These are phyloP conservation scores for Metalampra italica DNA, from an alignment of 2,888 invertebrate species.

Conservation along the genomic window DNA sequence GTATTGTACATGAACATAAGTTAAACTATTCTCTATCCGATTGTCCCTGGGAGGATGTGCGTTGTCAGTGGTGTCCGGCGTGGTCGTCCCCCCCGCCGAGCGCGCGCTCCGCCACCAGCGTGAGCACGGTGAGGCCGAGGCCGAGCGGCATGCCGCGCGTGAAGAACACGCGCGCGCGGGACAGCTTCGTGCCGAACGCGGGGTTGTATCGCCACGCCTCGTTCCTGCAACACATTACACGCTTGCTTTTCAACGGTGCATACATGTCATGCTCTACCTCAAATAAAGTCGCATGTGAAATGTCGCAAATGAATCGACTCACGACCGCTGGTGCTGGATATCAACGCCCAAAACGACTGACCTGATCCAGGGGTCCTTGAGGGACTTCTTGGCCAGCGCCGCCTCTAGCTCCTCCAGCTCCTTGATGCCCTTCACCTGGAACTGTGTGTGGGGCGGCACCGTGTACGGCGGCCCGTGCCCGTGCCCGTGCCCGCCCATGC, in stretches of 20 bases:
- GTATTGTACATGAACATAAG: too few species aligned
- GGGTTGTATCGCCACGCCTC: conserved; percentile 89
- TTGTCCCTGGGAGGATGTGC: too few species aligned
- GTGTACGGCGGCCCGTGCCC: conserved; percentile 76
- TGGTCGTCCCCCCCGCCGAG: conserved; percentile 54
- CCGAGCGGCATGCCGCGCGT: conserved; percentile 84
- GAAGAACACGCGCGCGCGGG: conserved; percentile 63
- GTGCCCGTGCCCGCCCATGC: conserved; percentile 55
- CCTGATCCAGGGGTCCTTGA: conserved; percentile 93
- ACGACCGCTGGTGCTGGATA: too few species aligned
- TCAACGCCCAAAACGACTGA: too few species aligned
- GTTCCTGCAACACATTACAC: conserved; percentile 81
- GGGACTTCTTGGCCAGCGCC: conserved; percentile 82
- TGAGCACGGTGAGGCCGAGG: conserved; percentile 57
- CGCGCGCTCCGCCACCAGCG: conserved; percentile 39
- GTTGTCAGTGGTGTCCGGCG: conserved; percentile 28
- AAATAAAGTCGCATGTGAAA: too few species aligned
- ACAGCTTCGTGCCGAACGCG: conserved; percentile 76
- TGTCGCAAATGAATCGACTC: too few species aligned
- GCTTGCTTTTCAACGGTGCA: neutral
- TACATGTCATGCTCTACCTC: too few species aligned
- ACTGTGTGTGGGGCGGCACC: conserved; percentile 85
- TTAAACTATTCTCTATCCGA: too few species aligned
- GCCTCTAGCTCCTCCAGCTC: conserved; percentile 81
- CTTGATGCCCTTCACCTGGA: conserved; percentile 84